Conservation (phyloP, 2,113 vertebrate species). For the Pomatorhinus ruficollis region DNA sequence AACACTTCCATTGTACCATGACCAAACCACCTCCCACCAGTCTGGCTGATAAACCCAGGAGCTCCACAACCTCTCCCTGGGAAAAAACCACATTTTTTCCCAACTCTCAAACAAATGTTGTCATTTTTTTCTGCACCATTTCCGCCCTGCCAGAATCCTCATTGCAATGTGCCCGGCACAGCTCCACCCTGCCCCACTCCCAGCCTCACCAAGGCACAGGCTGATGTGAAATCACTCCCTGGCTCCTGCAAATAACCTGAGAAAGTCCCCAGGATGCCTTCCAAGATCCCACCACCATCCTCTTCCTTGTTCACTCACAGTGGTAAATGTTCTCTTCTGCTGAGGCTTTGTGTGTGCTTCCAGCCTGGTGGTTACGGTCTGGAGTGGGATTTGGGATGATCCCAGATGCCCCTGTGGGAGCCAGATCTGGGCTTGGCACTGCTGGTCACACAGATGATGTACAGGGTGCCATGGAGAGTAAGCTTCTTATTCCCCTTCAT, state of each 20-base stretch:
- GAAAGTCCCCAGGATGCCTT: background rate
- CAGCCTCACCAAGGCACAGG: background rate
- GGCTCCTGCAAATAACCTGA: background rate
- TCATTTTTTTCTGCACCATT: background rate
- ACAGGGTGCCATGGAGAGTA: background rate
- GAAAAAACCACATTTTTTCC: background rate
- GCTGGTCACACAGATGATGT: background rate
- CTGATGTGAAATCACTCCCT: background rate
- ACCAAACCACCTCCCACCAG: background rate
- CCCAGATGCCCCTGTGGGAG: background rate
- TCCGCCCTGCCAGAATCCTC: background rate
- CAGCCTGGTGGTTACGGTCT: background rate
- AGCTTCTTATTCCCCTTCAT: background rate
- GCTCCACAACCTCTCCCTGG: background rate
- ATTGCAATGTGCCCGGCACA: fast-evolving
- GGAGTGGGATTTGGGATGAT: background rate
- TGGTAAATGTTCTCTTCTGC: background rate
- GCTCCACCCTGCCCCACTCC: fast-evolving
- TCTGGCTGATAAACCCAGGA: background rate
- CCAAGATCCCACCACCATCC: background rate
- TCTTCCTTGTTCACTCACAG: background rate
- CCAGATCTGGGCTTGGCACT: background rate
- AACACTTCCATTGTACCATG: background rate
- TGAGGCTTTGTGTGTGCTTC: background rate
- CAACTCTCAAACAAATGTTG: background rate